Base-by-base conservation (phyloP, 1,140 invertebrate species). In the Fragariocoptes setiger region DNA sequence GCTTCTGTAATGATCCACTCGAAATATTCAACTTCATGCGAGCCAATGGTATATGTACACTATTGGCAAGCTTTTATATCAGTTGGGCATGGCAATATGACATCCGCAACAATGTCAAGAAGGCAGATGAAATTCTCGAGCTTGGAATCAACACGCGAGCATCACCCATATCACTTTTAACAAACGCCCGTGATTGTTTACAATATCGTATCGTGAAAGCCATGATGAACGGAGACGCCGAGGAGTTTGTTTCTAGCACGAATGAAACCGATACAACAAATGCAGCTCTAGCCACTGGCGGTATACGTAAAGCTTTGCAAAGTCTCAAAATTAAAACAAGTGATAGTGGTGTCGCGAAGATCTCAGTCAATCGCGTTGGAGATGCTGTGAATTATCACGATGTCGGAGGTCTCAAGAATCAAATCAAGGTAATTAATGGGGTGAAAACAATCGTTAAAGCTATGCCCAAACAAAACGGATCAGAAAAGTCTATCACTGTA, bases 181-280 rank as follows among this genome's bases (percentile, higher is more conserved):
- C 1, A 4, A 3, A 18, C 15, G 25, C 41, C 14, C 19, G 19
- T 15, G 22, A 21, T 14, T 31, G 41, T 16, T 18, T 44, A 2
- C 15, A 44, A 25, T 21, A 31, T 3, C 20, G 43, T 5, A 42
- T 40, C 5, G 39, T n/a, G 8, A 40, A 20, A 40, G 19, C 19
- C 8, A 40, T 40, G 14, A 3, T 5, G 3, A 40, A 40, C 15
- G 19, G 19, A 3, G n/a, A 40, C 3, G 5, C 15, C 3, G 39
- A 40, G 17, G 39, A 40, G 5, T 19, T 16, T 16, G 42, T 38
- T 44, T 46, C 37, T 42, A 48, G 19, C 38, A 44, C 21, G 35
- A 36, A 17, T 44, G 43, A 44, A 36, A 39, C 13, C 35, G 19
- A 15, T 18, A 19, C 42, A 40, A 45, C 44, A 35, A 46, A 40